Percentiles rank a stretch among this genome's conserved stretches.
Conservation (phyloP, 2,888 invertebrate genomes). For the Diarsia mendica region DNA sequence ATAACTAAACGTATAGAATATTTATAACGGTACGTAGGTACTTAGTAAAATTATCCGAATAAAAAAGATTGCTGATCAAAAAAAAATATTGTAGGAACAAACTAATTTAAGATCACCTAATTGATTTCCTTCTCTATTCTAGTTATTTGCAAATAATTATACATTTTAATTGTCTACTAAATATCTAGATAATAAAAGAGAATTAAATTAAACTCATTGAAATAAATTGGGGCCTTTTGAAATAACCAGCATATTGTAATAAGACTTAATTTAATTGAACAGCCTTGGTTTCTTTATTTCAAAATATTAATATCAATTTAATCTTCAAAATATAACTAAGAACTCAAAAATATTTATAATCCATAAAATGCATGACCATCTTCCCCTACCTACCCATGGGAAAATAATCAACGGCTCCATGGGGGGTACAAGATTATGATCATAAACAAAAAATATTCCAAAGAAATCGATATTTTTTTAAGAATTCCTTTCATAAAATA, state of each 20-base stretch:
- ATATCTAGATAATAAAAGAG: not conserved
- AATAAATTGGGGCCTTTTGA: not conserved
- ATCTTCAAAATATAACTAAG: not conserved
- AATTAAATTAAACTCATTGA: not conserved
- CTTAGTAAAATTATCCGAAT: not conserved
- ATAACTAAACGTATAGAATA: no score
- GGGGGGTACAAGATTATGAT: not conserved
- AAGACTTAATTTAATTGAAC: not conserved
- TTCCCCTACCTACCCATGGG: not conserved
- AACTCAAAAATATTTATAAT: conserved; percentile 11
- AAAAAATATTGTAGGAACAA: not conserved
- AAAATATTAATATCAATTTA: conserved; percentile 1
- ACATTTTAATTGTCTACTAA: not conserved
- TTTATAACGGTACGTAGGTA: no score
- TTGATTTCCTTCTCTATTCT: not conserved
- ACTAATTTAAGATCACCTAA: not conserved
- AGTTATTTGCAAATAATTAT: not conserved
- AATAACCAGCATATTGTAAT: not conserved
- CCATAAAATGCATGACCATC: conserved; percentile 5
- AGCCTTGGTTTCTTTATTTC: not conserved
- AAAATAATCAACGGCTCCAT: conserved; percentile 10
- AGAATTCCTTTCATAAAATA: not conserved
- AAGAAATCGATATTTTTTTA: conserved; percentile 1
- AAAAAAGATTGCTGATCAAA: not conserved
- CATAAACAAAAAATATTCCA: conserved; percentile 7